Base-by-base conservation (phyloP, 2,797 vertebrate species). In the Urosaurus nigricauda region DNA sequence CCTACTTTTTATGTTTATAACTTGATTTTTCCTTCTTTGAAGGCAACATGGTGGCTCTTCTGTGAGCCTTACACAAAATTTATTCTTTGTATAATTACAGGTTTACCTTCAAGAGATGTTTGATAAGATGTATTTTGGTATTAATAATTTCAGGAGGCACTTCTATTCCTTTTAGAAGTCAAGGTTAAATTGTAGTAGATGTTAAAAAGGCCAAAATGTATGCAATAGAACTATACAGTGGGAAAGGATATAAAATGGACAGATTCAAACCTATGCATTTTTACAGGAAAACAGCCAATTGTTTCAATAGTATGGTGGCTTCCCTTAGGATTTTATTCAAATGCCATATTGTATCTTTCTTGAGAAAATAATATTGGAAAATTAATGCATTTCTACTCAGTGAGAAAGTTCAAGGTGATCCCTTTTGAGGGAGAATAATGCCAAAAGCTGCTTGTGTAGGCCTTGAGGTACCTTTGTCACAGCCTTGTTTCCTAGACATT, bases 81-180 rank as follows among this genome's bases (percentile, higher is more conserved):
- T 94, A 88, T 87, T 84, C 78, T 92, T 65, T 78, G 93, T 0
- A 89, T 85, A 94, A 90, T 70, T 92, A 60, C 85, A 84, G 65
- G 40, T 83, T 91, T 90, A 26, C 85, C 92, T 93, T 89, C 13
- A 13, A 91, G 89, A 93, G 90, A n/a, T 4, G 24, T n/a, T 51
- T 70, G 43, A 32, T 14, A 19, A 35, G 35, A 29, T 16, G 8
- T 24, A n/a, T 81, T 24, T 90, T 8, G 84, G 7, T 24, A 68
- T 56, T 47, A 26, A n/a, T 60, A 86, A 24, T 86, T 80, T 58
- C 9, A 4, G 2, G 4, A 80, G 26, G 19, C 84, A 71, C n/a
- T n/a, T n/a, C n/a, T n/a, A n/a, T n/a, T n/a, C n/a, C n/a, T n/a
- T n/a, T n/a, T n/a, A n/a, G n/a, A n/a, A n/a, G 58, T 5, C 0